phyloP scores from a whole-genome alignment of 2,888 invertebrate species.

The Lamellibrachia satsuma region DNA sequence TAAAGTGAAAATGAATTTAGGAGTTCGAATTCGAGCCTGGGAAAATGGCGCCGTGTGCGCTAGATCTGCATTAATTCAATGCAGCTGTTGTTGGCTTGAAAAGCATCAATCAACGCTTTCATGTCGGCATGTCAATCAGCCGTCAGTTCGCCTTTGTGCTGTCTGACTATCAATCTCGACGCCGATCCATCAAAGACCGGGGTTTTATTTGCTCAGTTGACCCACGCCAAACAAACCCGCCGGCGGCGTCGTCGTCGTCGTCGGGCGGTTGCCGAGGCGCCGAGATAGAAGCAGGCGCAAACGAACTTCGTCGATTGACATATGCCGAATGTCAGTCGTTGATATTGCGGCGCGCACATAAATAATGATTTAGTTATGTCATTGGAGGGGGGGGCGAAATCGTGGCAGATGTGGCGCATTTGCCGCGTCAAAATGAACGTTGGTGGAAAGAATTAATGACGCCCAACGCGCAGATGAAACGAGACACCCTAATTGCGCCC shows the following conservation, averaged over 20 bases:
- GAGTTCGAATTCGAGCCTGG: conserved; percentile 19
- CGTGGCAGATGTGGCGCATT: conserved; percentile 47
- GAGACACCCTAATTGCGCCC: conserved; percentile 45
- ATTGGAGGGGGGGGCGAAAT: conserved; percentile 40
- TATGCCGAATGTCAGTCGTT: conserved; percentile 17
- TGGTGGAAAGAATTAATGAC: conserved; percentile 14
- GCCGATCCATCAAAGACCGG: conserved; percentile 57
- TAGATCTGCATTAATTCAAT: conserved; percentile 12
- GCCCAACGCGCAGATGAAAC: conserved; percentile 17
- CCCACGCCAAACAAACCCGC: conserved; percentile 56
- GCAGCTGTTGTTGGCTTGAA: conserved; percentile 29
- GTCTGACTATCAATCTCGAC: conserved; percentile 59
- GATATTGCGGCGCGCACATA: conserved; percentile 13
- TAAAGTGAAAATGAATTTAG: not conserved
- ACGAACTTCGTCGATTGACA: conserved; percentile 17
- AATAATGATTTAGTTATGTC: conserved; percentile 33
- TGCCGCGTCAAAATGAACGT: conserved; percentile 32
- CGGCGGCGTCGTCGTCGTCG: conserved; percentile 10
- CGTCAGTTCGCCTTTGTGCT: conserved; percentile 59
- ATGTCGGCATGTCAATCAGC: conserved; percentile 62
- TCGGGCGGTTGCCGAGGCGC: not conserved
- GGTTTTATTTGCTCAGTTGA: conserved; percentile 60
- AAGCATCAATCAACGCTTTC: conserved; percentile 62
- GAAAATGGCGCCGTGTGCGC: conserved; percentile 17
- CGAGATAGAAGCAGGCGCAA: conserved; percentile 17